Base-by-base conservation (phyloP, 2,888 invertebrate species). In the Adelphocoris suturalis region DNA sequence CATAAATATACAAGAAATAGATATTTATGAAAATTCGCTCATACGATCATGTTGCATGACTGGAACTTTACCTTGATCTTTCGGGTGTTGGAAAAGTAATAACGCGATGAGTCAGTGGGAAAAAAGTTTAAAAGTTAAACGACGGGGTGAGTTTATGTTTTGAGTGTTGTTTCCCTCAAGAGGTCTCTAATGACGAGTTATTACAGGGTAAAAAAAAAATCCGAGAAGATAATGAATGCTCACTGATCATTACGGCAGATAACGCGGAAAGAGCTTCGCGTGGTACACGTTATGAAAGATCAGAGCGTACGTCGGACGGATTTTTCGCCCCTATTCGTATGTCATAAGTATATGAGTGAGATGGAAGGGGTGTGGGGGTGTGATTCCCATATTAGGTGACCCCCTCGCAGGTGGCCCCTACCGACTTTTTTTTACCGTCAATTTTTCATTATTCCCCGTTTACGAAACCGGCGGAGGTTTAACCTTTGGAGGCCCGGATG, bases 121-220 rank as follows among this genome's bases (percentile, higher is more conserved):
- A 46, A 23, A 23, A 68, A 19, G 19, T 19, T n/a, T 7, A 23
- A 23, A 68, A 19, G 19, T 19, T n/a, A 11, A 7, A 23, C 23
- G 23, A 19, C 23, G 19, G 13, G 23, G 68, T 9, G 68, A 13
- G 27, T 68, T 23, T 23, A 19, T 11, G 68, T 23, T 68, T 68
- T 68, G 19, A 68, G 23, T 23, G 12, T 23, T 23, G 19, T 1
- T 68, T 23, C 23, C 23, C 68, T 68, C 68, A 68, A 68, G 68
- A 68, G 23, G 68, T 68, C 78, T 4, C 78, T 82, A 55, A 82
- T 82, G 82, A 55, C 82, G 52, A 82, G 82, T 82, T 48, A 82
- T 82, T 52, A 82, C 52, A 11, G 52, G 11, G 28, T 16, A 14
- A 47, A 47, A 14, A 19, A 23, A 82, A 82, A 82, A 23, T 82